Evolutionary conservation across 2,113 vertebrate species (phyloP).

Genomic region (Thinocorus orbignyianus): DNA sequence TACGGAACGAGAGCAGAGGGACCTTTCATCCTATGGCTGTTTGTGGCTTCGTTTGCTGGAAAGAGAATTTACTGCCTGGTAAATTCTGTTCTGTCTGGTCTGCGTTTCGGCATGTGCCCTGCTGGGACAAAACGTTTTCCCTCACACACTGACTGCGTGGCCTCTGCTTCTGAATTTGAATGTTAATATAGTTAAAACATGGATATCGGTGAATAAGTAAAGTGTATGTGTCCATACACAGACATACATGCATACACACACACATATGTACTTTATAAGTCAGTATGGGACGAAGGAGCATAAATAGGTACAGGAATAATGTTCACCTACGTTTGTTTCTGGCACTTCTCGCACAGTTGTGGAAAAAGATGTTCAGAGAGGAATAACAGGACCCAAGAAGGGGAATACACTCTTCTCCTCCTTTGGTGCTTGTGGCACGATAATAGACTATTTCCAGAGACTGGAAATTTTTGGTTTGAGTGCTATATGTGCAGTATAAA

Average conservation of each 20-base stretch:
- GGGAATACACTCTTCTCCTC: rapidly evolving
- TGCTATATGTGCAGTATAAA: background rate
- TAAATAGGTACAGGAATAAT: background rate
- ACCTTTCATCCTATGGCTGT: constrained; percentile 13
- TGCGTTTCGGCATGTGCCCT: background rate
- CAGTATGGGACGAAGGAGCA: rapidly evolving
- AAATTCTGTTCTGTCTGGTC: background rate
- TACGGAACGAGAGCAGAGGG: constrained; percentile 37
- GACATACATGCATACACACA: background rate
- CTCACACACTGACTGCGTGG: background rate
- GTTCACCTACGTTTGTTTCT: background rate
- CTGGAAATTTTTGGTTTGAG: background rate
- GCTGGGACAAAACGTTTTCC: background rate
- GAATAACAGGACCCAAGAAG: background rate
- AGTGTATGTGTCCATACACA: background rate
- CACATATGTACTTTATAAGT: background rate
- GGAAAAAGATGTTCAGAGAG: background rate
- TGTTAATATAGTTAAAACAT: background rate
- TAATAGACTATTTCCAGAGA: background rate
- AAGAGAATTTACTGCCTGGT: background rate
- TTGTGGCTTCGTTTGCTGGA: background rate
- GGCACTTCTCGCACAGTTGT: background rate
- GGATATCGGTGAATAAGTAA: background rate
- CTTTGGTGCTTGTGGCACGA: background rate
- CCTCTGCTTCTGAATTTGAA: background rate